Percentiles rank a stretch among this genome's conserved stretches.
These are phyloP conservation scores for Micromys minutus DNA, from an alignment of 2,113 vertebrate genomes.

Conservation along the genomic window DNA sequence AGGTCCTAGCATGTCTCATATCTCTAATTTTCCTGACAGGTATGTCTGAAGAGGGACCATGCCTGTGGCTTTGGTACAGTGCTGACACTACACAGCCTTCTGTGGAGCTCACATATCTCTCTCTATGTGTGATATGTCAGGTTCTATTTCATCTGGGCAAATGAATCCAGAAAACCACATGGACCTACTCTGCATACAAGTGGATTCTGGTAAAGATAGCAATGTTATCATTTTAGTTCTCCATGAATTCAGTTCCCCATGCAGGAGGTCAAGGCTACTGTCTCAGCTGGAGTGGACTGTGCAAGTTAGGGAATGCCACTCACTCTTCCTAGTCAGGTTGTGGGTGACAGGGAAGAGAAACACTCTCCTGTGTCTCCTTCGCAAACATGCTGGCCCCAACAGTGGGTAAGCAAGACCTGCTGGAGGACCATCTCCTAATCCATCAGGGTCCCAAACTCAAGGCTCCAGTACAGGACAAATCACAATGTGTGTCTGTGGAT, in stretches of 20 bases:
- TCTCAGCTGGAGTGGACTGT: fast-evolving
- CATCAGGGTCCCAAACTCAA: background rate
- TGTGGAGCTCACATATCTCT: background rate
- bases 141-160: background rate
- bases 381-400: too few species aligned
- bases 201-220: background rate
- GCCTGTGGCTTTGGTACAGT: background rate
- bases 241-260: background rate
- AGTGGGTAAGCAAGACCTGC: too few species aligned
- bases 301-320: background rate
- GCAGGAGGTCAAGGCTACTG: background rate
- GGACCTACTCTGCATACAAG: fast-evolving
- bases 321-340: background rate
- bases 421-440: background rate
- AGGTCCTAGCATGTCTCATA: background rate
- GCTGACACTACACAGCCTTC: too few species aligned
- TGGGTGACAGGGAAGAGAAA: background rate
- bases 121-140: background rate
- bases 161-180: background rate
- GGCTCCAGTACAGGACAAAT: background rate
- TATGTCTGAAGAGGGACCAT: background rate
- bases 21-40: background rate
- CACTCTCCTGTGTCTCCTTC: background rate
- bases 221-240: background rate
- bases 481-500: too few species aligned